A percentile compares a stretch with the other conserved stretches of the same genome.
Evolutionary conservation across 2,888 invertebrate species (phyloP).

Genomic region (Heliconius aoede): DNA sequence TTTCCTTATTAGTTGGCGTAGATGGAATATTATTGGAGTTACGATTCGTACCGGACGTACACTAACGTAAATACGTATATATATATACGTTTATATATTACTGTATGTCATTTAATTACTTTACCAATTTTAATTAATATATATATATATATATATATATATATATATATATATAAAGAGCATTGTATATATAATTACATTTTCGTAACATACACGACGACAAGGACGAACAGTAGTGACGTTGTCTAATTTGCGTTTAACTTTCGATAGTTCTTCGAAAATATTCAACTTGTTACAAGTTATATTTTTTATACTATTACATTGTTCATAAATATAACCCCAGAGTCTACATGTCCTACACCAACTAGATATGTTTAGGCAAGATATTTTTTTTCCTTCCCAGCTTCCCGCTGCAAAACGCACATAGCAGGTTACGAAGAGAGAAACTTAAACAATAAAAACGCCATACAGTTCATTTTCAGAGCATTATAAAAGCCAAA

Average conservation of each 20-base stretch:
- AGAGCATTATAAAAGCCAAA: neutral
- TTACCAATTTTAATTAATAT: neutral
- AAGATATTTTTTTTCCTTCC: too few species aligned
- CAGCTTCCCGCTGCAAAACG: too few species aligned
- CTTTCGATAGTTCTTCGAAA: neutral
- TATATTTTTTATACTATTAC: too few species aligned
- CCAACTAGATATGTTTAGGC: neutral
- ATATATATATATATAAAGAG: too few species aligned
- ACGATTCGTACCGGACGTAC: constrained; percentile 39
- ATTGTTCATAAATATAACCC: too few species aligned
- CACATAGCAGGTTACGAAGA: too few species aligned
- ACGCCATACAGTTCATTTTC: neutral
- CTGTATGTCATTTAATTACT: constrained; percentile 3
- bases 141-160: too few species aligned
- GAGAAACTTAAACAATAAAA: neutral
- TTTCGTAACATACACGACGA: neutral
- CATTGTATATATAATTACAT: too few species aligned
- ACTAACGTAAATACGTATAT: constrained; percentile 35
- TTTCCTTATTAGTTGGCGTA: constrained; percentile 57
- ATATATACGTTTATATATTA: too few species aligned
- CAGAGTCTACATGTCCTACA: neutral
- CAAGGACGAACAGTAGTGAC: neutral
- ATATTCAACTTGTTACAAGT: too few species aligned
- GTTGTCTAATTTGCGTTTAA: neutral
- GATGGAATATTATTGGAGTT: constrained; percentile 50